These are phyloP conservation scores for Cheilosia scutellata DNA, from an alignment of 2,888 invertebrate species.

Conservation along the genomic window DNA sequence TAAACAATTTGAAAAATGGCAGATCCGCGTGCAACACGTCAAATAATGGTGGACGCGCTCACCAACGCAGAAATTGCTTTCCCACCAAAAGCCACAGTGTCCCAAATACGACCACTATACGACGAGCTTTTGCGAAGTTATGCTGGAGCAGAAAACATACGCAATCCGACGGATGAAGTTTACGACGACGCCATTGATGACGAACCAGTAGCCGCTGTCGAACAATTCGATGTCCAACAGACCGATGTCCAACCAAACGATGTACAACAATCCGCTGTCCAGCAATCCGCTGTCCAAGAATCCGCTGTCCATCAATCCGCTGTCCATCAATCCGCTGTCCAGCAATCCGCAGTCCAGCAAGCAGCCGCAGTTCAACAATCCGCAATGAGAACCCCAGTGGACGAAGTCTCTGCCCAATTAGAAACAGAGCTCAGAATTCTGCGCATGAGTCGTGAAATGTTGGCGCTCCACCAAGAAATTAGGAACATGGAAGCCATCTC, in stretches of 20 bases:
- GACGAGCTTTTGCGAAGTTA: background rate
- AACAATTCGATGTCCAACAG: background rate
- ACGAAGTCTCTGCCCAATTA: background rate
- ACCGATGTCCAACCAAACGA: no score
- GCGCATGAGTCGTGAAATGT: slow-evolving; percentile 19
- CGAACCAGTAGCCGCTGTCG: no score
- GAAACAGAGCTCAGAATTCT: slow-evolving; percentile 4
- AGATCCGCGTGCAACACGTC: background rate
- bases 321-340: slow-evolving; percentile 7
- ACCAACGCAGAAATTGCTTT: background rate
- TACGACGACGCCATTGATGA: background rate
- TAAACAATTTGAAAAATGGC: background rate
- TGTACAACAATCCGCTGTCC: background rate
- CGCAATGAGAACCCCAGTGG: background rate
- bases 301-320: background rate
- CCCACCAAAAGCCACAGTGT: background rate
- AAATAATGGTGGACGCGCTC: background rate
- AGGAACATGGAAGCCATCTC: slow-evolving; percentile 1
- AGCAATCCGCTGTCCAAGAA: background rate
- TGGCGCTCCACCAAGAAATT: slow-evolving; percentile 12
- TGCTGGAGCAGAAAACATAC: no score
- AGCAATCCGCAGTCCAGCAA: slow-evolving; percentile 4
- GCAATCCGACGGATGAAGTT: no score
- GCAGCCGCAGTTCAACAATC: slow-evolving; percentile 3
- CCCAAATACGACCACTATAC: background rate